Evolutionary conservation across 1,140 invertebrate species (phyloP).

Genomic region (Papilio polyxenes): DNA sequence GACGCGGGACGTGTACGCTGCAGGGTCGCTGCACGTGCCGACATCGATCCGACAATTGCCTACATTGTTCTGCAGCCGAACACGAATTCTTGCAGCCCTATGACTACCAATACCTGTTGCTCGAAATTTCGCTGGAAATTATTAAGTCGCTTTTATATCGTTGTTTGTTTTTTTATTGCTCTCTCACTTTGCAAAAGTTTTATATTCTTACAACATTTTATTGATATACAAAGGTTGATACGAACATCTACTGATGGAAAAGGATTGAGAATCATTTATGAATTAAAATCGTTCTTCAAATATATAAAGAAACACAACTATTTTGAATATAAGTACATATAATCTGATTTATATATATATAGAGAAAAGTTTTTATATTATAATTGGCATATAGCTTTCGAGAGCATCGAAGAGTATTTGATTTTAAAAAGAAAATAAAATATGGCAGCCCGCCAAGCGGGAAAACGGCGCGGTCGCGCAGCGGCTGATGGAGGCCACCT

Average conservation of each 20-base stretch:
- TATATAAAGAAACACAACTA: not conserved
- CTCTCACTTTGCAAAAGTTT: not conserved
- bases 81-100: conserved; percentile 24
- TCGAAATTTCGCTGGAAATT: not conserved
- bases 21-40: conserved; percentile 31
- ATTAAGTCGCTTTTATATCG: not conserved
- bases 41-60: conserved; percentile 28
- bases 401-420: conserved; percentile 29
- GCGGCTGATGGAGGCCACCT: conserved; percentile 1
- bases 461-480: not conserved
- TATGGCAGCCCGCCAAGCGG: conserved; percentile 27
- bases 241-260: not conserved
- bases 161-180: not conserved
- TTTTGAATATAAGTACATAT: not conserved
- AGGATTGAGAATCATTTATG: not conserved
- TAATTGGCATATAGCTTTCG: conserved; percentile 38
- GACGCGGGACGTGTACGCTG: not conserved
- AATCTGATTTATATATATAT: not conserved
- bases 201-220: not conserved
- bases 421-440: conserved; percentile 39
- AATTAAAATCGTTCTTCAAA: not conserved
- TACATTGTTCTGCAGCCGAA: conserved; percentile 18
- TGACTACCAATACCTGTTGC: conserved; percentile 24
- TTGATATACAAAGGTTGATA: not conserved
- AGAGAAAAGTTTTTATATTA: conserved; percentile 14